phyloP scores from a whole-genome alignment of 2,888 invertebrate genomes.

The Pristionchus japonicus region DNA sequence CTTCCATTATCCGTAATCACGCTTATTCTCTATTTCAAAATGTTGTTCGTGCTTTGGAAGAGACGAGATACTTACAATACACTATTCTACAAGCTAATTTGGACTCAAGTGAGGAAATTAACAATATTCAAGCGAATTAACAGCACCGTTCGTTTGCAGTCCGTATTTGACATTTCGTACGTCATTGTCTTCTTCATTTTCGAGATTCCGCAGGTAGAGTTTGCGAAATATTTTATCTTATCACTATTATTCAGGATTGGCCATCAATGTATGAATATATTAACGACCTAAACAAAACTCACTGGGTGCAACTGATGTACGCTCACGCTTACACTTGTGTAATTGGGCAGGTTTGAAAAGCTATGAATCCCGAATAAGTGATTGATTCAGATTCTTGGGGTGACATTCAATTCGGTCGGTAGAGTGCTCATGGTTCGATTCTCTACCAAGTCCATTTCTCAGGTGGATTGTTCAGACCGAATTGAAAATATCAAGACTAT shows the following conservation, averaged over 20 bases:
- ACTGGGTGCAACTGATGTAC: neutral
- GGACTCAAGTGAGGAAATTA: neutral
- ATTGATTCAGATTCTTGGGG: constrained; percentile 2
- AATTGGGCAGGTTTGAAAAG: neutral
- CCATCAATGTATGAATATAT: neutral
- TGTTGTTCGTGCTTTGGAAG: neutral
- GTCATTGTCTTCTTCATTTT: neutral
- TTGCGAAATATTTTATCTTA: too few relatives aligned
- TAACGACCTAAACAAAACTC: neutral
- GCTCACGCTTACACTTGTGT: neutral
- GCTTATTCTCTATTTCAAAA: neutral
- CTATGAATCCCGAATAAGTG: neutral
- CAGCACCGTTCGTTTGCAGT: neutral
- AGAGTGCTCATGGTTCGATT: neutral
- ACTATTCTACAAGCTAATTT: neutral
- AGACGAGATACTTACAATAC: neutral
- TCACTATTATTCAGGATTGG: neutral
- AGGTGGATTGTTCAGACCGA: too few relatives aligned
- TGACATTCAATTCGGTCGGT: neutral
- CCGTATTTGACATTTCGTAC: neutral
- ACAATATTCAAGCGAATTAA: neutral
- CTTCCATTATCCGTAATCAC: neutral
- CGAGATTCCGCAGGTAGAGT: constrained; percentile 1
- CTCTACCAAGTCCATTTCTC: neutral
- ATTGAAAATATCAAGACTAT: neutral